Base-by-base conservation (phyloP, 1,140 invertebrate genomes). In the Cyphomyrmex costatus region DNA sequence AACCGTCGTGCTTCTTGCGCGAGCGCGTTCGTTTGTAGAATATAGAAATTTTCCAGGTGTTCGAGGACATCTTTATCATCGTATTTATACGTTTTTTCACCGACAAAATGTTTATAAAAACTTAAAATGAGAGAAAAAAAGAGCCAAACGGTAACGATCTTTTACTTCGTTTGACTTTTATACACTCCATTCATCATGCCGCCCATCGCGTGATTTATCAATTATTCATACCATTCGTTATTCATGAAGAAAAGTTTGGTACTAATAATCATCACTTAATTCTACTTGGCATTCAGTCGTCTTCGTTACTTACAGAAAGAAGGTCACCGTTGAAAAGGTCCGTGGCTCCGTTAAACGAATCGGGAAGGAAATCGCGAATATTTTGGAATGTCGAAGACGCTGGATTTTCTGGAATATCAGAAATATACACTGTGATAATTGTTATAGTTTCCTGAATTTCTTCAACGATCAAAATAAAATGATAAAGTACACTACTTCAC, bases 251-350 rank as follows among this genome's bases (percentile, higher is more conserved):
- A 66, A 85, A 80, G 56, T 85, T 60, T 51, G 36, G 2, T 49
- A 36, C 63, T 46, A 73, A 87, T 73, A 53, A 79, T 63, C 71
- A 73, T 88, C 74, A 16, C 56, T 68, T 86, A 79, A 86, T 89
- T 84, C 53, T 33, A 84, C 58, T 58, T 36, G 63, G 56, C 65
- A 33, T 71, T 87, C 74, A 61, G 21, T 71, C 61, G 30, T 63
- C 49, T 58, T 70, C 16, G 3, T 83, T 30, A 61, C 56, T 84
- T 51, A 63, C 80, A 61, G 24, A 76, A 49, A 49, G 24, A 56
- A 82, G 56, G 56, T 84, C 14, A 14, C 53, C 42, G 56, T 4
- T 49, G n/a, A 33, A 84, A 53, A 53, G 56, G 56, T 60, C 42
- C n/a, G 36, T 30, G 36, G 21, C 10, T 74, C 60, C 27, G 19